Evolutionary conservation across 2,113 vertebrate species (phyloP), one percentile per base, ranked within the genome.

Genomic region (Edolisoma coerulescens): DNA sequence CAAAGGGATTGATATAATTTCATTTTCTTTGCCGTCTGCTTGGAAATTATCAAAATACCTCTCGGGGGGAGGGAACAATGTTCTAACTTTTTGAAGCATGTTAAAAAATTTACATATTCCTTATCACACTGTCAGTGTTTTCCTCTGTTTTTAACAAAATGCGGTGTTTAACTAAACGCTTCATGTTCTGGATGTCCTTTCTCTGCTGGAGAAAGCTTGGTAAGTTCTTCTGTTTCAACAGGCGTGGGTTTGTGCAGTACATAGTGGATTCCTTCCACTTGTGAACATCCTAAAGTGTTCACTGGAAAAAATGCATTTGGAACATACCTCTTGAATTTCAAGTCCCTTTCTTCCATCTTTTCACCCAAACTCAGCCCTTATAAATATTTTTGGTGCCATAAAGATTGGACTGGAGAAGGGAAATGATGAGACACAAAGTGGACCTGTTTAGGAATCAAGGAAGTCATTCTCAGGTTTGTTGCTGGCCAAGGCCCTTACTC

Each of bases 381-480:
- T 0, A 81, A 84, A 19, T 84, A 60, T 81, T 94, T 88, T 84
- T 81, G 52, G 59, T 90, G 56, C 30, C 60, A 23, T 61, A 78
- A 86, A 88, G 44, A 63, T 86, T 80, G 64, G 56, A 35, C 76
- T 56, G 83, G 71, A 68, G 76, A 87, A 84, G 33, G 69, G 70
- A 94, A 95, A 82, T 3, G 65, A 87, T 89, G 94, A 96, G 68
- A 71, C 92, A 96, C 75, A 92, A 64, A 75, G 75, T 59, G 44
- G 86, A 93, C 85, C 92, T 96, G 88, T 96, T 79, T 69, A 68
- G 73, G 83, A 94, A 90, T 92, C 79, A 95, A 94, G 79, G 64
- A 88, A 90, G 52, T 45, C 65, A 78, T 92, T 93, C 67, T 92
- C 88, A 74, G 41, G 73, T 83, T 84, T 71, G 64, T 37, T 90